Base-by-base conservation (phyloP, 2,113 vertebrate genomes). In the Forbesichthys agassizii region DNA sequence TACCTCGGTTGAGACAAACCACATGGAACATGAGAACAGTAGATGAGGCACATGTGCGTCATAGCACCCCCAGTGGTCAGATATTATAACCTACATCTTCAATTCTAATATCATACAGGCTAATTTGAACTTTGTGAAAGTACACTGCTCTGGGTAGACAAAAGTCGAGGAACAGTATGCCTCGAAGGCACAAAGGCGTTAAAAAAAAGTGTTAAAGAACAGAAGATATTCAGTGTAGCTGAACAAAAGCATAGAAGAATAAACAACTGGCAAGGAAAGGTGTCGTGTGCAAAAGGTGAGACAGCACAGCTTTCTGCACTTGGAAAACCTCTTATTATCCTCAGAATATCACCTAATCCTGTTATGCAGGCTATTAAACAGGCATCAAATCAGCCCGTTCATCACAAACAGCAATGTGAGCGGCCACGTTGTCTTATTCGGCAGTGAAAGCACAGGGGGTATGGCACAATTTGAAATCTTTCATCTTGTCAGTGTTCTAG, bases 381-480 rank as follows among this genome's bases (percentile, higher is more conserved):
- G 75, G 65, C 61, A 74, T 77, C 76, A 80, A 85, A 81, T 80
- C 78, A 75, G 66, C 68, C 69, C 78, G 71, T 75, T 83, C 78
- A 79, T 86, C 84, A 78, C 76, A 82, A 57, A 64, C 65, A 71
- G 61, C 71, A 77, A 86, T 79, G 76, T 9, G 78, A 88, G 79
- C 69, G 81, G 88, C 74, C 80, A 81, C 81, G 83, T 82, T 87
- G 84, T 80, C 84, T 88, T 67, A 88, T 88, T 84, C 77, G 46
- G 61, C 66, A 78, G 59, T 49, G 74, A 84, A 73, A 84, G 69
- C 74, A 69, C 84, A 80, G 86, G 71, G 65, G 65, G 69, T 81
- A 66, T 69, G 46, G 68, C 79, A 81, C 83, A 85, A 86, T 89
- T 79, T 77, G 11, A 88, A 87, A 84, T 85, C 75, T 84, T 72